Evolutionary conservation across 2,797 vertebrate genomes (phyloP).

Genomic region (Ctenosaura bakeri): DNA sequence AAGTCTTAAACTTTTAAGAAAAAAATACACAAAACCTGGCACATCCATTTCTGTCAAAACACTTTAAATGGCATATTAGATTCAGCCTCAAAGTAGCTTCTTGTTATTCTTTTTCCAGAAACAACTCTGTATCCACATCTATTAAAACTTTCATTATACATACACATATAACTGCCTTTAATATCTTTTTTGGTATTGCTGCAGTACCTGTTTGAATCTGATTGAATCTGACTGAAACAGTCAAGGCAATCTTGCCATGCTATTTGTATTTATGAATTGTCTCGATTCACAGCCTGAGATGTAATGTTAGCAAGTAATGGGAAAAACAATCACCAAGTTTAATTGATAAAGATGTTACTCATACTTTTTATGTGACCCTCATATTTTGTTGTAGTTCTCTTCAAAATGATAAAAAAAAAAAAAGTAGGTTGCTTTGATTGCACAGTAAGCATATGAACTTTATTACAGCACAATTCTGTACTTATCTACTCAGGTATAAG

Average conservation of each 20-base stretch:
- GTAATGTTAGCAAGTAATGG: background rate
- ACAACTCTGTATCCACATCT: background rate
- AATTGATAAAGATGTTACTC: background rate
- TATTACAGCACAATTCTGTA: background rate
- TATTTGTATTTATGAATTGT: slow-evolving; percentile 54
- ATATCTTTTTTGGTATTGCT: slow-evolving; percentile 27
- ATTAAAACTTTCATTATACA: slow-evolving; percentile 44
- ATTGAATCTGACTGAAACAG: slow-evolving; percentile 33
- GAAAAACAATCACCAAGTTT: slow-evolving; percentile 21
- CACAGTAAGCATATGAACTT: slow-evolving; percentile 37
- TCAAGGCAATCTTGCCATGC: slow-evolving; percentile 6
- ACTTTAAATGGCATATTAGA: background rate
- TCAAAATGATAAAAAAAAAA: slow-evolving; percentile 24
- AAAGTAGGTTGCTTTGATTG: background rate
- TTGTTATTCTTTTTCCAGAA: slow-evolving; percentile 3
- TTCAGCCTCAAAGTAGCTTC: background rate
- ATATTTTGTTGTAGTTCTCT: slow-evolving; percentile 40
- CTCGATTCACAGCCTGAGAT: slow-evolving; percentile 36
- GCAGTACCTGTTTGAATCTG: slow-evolving; percentile 40
- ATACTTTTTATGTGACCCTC: slow-evolving; percentile 37
- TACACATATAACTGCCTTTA: slow-evolving; percentile 8
- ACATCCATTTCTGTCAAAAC: background rate
- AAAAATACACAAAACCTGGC: no score
- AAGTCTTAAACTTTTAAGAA: no score
- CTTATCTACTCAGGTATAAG: background rate